Evolutionary conservation across 2,797 vertebrate species (phyloP).

Genomic region (Sebastes nivosus): DNA sequence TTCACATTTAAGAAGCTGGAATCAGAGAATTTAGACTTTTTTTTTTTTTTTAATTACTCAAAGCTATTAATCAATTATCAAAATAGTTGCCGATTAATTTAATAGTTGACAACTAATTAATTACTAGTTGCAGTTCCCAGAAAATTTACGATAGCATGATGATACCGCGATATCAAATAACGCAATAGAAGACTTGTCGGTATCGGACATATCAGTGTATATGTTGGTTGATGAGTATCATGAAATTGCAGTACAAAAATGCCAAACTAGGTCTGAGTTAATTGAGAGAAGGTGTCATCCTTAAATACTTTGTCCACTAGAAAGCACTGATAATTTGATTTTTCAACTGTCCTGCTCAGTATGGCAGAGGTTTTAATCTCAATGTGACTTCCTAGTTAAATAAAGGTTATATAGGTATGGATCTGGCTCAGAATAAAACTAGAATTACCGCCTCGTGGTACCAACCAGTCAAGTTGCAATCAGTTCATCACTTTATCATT

Average conservation of each 20-base stretch:
- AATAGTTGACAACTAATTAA: too few species aligned
- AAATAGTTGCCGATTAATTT: too few species aligned
- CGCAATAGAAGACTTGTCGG: neutral
- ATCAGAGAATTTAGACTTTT: accelerated
- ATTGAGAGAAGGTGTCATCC: neutral
- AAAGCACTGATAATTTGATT: neutral
- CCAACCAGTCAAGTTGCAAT: too few species aligned
- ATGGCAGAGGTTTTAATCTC: too few species aligned
- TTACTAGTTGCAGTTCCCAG: neutral
- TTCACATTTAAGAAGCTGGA: too few species aligned
- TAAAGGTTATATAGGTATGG: too few species aligned
- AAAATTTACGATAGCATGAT: neutral
- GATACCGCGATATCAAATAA: neutral
- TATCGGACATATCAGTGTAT: neutral
- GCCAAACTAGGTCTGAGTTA: neutral
- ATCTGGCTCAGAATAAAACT: too few species aligned
- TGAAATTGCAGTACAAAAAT: neutral
- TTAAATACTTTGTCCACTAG: neutral
- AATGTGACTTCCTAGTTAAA: too few species aligned
- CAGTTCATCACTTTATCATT: too few species aligned
- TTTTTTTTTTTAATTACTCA: too few species aligned
- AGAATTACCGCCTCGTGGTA: too few species aligned
- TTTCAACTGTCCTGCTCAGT: neutral
- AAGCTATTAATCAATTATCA: too few species aligned
- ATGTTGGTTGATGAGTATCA: neutral